A percentile compares a stretch with the other conserved stretches of the same genome.
Evolutionary conservation across 2,113 vertebrate genomes (phyloP).

Genomic region (Hemiprocne comata): DNA sequence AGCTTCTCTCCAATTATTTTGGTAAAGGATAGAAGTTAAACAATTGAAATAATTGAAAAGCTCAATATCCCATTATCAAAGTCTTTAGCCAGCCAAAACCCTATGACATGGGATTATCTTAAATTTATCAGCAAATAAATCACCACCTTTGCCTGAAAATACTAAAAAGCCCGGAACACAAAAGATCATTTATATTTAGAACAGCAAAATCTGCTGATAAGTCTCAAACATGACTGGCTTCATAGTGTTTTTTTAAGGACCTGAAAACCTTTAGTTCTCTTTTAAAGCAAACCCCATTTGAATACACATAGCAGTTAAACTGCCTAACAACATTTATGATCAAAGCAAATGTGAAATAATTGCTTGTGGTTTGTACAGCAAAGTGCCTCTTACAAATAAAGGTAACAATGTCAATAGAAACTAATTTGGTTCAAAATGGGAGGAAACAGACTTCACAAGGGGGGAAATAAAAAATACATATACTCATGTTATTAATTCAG

Average conservation of each 20-base stretch:
- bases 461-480: not conserved
- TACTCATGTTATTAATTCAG: slow-evolving; percentile 16
- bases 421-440: slow-evolving; percentile 43
- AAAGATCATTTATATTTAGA: not conserved
- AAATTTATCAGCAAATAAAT: slow-evolving; percentile 3
- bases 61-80: not conserved
- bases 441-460: not conserved
- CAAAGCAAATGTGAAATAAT: slow-evolving; percentile 55
- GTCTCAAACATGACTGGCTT: not conserved
- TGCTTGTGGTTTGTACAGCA: slow-evolving; percentile 34
- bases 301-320: slow-evolving; percentile 44
- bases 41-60: not conserved
- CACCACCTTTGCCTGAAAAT: not conserved
- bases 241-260: not conserved
- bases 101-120: not conserved
- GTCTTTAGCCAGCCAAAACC: not conserved
- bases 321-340: slow-evolving; percentile 49
- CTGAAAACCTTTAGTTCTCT: not conserved
- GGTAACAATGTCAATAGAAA: slow-evolving; percentile 54
- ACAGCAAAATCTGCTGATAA: not conserved
- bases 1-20: not conserved
- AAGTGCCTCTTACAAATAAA: slow-evolving; percentile 44
- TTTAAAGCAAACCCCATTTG: slow-evolving; percentile 25
- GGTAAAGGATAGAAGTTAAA: not conserved
- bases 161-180: not conserved